Evolutionary conservation across 2,113 vertebrate genomes (phyloP).

Genomic region (Pluvialis apricaria): DNA sequence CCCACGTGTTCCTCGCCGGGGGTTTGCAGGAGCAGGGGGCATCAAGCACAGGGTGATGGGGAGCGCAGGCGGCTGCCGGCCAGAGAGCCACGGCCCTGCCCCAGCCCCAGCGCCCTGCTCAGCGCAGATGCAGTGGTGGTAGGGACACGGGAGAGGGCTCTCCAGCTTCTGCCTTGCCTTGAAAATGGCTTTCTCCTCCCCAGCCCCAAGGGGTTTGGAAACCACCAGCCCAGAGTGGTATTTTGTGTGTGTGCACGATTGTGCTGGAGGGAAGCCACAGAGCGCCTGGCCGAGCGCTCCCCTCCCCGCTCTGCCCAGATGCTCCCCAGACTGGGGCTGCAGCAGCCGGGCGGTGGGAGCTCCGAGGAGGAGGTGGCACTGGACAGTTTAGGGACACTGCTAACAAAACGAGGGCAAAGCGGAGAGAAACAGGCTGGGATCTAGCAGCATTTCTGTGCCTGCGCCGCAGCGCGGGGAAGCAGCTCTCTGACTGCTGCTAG

Average conservation of each 20-base stretch:
- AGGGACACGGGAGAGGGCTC: background rate
- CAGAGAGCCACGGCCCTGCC: accelerated
- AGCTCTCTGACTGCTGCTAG: background rate
- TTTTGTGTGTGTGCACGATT: background rate
- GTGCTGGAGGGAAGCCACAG: background rate
- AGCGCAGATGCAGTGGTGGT: accelerated
- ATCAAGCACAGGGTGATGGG: accelerated
- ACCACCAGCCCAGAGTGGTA: background rate
- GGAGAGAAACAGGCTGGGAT: background rate
- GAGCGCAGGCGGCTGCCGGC: background rate
- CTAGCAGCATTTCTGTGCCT: background rate
- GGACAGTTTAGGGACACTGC: accelerated
- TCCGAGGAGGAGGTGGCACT: accelerated
- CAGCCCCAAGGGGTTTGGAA: background rate
- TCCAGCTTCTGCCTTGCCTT: background rate
- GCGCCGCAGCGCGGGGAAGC: accelerated
- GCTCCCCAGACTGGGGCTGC: background rate
- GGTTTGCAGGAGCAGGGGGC: background rate
- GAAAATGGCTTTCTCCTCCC: background rate
- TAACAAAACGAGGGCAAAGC: accelerated
- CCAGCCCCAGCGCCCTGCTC: accelerated
- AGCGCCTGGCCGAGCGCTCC: accelerated
- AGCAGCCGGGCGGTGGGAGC: background rate
- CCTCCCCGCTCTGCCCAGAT: background rate
- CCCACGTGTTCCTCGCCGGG: accelerated